These are phyloP conservation scores for Notamacropus eugenii DNA, from an alignment of 2,797 vertebrate genomes.

Conservation along the genomic window DNA sequence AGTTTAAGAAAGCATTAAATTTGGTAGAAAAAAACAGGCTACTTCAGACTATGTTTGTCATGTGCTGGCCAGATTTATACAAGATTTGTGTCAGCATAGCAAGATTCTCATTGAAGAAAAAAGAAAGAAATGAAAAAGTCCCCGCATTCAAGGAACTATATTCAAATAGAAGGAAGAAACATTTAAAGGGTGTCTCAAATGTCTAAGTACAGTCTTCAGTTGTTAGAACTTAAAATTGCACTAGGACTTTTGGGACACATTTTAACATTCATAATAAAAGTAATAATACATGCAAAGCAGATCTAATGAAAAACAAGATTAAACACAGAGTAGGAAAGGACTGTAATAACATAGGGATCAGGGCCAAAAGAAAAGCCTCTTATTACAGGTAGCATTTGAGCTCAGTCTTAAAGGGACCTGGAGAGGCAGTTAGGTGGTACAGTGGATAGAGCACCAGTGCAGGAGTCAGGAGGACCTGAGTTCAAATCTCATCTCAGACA, in stretches of 20 bases:
- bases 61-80: not conserved
- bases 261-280: no score
- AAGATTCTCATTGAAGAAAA: not conserved
- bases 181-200: not conserved
- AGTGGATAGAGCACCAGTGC: no score
- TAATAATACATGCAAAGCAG: no score
- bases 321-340: not conserved
- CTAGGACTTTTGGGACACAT: no score
- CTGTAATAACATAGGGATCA: not conserved
- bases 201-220: no score
- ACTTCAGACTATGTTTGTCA: not conserved
- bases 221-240: no score
- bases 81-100: not conserved
- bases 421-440: no score
- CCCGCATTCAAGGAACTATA: not conserved
- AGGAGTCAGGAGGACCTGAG: no score
- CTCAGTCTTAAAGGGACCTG: not conserved
- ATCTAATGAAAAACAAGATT: not conserved
- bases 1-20: not conserved
- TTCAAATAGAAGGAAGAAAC: not conserved
- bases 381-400: not conserved
- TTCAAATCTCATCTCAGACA: no score
- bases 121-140: not conserved
- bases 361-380: not conserved
- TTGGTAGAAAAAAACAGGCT: not conserved